Base-by-base conservation (phyloP, 64 coral and sea anemone genomes). In the Stylophora pistillata region DNA sequence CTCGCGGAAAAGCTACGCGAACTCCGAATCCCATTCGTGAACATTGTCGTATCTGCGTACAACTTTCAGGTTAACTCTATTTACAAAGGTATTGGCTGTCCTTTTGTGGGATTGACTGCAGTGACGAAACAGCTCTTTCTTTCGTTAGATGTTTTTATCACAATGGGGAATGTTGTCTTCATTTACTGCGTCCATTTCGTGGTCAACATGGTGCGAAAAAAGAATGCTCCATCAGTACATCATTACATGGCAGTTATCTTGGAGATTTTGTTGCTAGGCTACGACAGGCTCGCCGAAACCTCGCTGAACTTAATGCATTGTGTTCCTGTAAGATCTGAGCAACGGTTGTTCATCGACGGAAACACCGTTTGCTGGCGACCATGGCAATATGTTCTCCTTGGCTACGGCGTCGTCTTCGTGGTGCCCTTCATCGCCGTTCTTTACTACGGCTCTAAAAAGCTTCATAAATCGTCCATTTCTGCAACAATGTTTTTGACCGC, bases 81-180 rank as follows among this genome's bases (percentile, higher is more conserved):
- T 63, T 26, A 81, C 33, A 56, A 37, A 59, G 78, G 71, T 26
- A 79, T 95, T 60, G 86, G 86, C 7, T 95, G 94, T 68, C 90
- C 94, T 30, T 89, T 95, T 65, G 62, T 86, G 30, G 94, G 94
- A 55, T n/a, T 95, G 25, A 89, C 94, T 34, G 89, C 82, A 11
- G 89, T 92, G 16, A 95, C 94, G 5, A 95, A 95, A 82, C 78
- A 95, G 68, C 74, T 95, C 60, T 88, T 91, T 63, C 73, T 73
- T 10, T 93, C 85, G 9, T 10, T 82, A 11, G 25, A 31, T 30
- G 91, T 93, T 15, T 81, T 93, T 34, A 55, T 31, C 9, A 85
- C 81, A 56, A 93, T 93, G 84, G 63, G 56, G 15, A 70, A 58
- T 16, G 52, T 93, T 28, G 29, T 73, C 4, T 2, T 82, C 0